Evolutionary conservation across 2,888 invertebrate species (phyloP), one percentile per base, ranked within the genome.

Genomic region (Isotomurus palustris): DNA sequence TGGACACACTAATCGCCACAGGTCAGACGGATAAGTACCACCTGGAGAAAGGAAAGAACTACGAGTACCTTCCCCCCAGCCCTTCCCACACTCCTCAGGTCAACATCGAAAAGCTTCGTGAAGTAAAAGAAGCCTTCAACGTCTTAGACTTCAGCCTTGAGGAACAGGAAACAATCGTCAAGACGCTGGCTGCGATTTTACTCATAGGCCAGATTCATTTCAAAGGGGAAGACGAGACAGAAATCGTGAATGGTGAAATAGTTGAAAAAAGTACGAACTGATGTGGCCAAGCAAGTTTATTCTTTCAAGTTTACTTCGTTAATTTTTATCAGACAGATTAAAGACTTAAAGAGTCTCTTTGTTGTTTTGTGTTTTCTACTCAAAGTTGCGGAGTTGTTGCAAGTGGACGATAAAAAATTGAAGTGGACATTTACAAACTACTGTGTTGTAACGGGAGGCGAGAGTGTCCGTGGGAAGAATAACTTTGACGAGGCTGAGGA

Each of bases 371-470:
- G 12, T 43, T 45, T 12, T 28, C 10, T 19, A 17, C 21, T 21
- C n/a, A 45, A 73, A 81, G 87, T 91, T 41, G 84, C 89, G 0
- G 81, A 84, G 45, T 77, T 92, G 43, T 75, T 94, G 53, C 82
- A 85, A 14, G 76, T 92, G 19, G 91, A 93, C 62, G 81, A 84
- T 70, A 86, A 84, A 57, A 92, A 92, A 74, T 84, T 94, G 68
- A 77, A 81, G 60, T 93, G 92, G 88, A 84, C 90, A 0, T 78
- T 93, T 65, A 83, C 88, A 10, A 92, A 92, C 73, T 91, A 90
- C 73, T 91, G 91, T 68, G 80, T 89, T 66, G 83, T 90, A 32
- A 83, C 84, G 72, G 83, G 83, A 71, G 88, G 87, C 25, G 83
- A 81, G 71, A 87, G 84, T 50, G 84, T 83, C 47, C 81, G 79